Evolutionary conservation across 2,888 invertebrate species (phyloP), one percentile per base, ranked within the genome.

Genomic region (Pimpla rufipes): DNA sequence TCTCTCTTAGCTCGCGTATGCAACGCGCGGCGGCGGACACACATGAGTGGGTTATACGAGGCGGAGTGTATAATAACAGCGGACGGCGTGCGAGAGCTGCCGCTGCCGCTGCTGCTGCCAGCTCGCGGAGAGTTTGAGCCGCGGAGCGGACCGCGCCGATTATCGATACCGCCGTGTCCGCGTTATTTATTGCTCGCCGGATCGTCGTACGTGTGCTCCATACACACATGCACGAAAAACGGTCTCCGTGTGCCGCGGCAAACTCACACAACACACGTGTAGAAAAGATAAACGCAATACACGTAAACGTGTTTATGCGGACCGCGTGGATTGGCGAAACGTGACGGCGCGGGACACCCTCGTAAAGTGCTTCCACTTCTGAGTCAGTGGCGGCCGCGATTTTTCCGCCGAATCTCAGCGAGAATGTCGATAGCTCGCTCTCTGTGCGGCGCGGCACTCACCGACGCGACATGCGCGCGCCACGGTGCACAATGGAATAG

Each of bases 361-460:
- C 90, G 91, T 91, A 92, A 90, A 90, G 90, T 90, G 91, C 90
- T 90, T 90, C 91, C 89, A 92, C 90, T 91, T 91, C 91, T 91
- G 92, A 91, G 88, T 91, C 91, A 92, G 89, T 80, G 81, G 47
- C 75, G 71, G 80, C n/a, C n/a, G n/a, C n/a, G n/a, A n/a, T n/a
- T n/a, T 91, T 92, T 92, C 91, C 91, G 88, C 86, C 88, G 88
- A 91, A 91, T 90, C 76, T 50, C 88, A n/a, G n/a, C n/a, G 90
- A 89, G 91, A 91, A 90, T 90, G 90, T 89, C 90, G 91, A 90
- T 90, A 90, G 88, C 87, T 86, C 88, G 86, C 66, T 86, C 88
- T 86, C 66, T 57, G 21, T 57, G 76, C 71, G 50, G 50, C 68
- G 29, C 55, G 66, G 29, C 66, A 52, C 78, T 74, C 59, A 62